These are phyloP conservation scores for Albula glossodonta DNA, from an alignment of 2,113 vertebrate genomes.

Conservation along the genomic window DNA sequence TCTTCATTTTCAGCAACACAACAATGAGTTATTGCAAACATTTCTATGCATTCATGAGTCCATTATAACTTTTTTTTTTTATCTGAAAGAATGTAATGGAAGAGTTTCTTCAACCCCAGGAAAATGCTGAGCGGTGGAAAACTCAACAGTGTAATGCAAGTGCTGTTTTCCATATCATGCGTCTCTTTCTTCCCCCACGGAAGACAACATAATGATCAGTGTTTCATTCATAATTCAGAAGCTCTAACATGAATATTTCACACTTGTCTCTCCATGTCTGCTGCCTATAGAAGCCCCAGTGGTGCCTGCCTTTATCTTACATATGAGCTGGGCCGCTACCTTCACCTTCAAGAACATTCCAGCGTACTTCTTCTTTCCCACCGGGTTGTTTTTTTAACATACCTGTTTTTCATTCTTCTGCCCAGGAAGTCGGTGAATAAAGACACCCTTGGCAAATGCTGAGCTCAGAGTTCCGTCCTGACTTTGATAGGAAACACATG, in stretches of 20 bases:
- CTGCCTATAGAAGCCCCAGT: slow-evolving; percentile 5
- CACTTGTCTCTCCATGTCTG: background rate
- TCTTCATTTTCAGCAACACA: no score
- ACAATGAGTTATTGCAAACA: no score
- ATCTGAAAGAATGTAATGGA: background rate
- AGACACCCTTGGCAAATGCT: no score
- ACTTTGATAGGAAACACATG: no score
- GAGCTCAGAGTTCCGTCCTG: no score
- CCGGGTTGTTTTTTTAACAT: no score
- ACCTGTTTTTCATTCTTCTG: no score
- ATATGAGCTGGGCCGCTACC: background rate
- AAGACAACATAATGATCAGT: slow-evolving; percentile 6
- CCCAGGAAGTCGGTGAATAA: no score
- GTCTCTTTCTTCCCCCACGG: background rate
- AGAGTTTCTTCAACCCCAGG: background rate
- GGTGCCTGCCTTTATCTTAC: background rate
- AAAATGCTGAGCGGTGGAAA: background rate
- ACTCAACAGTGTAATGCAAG: background rate
- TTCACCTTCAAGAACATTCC: background rate
- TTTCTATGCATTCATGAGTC: background rate
- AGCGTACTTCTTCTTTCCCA: no score
- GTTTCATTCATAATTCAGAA: background rate
- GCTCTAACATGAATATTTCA: background rate
- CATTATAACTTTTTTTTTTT: background rate
- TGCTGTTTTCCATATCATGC: background rate